Conservation (phyloP, 2,113 vertebrate genomes). For the Callaeas wilsoni region DNA sequence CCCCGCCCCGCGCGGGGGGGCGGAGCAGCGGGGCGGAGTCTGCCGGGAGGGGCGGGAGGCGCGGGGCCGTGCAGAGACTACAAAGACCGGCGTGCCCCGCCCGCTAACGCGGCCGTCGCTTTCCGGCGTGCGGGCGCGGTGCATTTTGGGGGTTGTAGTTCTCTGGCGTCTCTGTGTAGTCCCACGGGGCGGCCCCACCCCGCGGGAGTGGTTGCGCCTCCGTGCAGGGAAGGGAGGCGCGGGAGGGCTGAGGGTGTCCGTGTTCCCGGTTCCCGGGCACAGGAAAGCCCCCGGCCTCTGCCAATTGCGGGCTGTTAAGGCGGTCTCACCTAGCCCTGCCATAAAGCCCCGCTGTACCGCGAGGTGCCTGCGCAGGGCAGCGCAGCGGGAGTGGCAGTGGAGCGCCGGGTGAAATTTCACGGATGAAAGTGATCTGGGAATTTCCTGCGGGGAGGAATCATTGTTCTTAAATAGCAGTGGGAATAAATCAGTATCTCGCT, state of each 20-base stretch:
- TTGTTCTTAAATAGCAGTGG: not conserved
- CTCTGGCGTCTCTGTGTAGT: accelerated
- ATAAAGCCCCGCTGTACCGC: no score
- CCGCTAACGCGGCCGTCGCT: accelerated
- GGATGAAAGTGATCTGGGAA: accelerated
- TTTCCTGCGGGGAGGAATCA: not conserved
- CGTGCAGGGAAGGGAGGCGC: accelerated
- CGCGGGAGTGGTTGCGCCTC: accelerated
- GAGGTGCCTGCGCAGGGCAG: not conserved
- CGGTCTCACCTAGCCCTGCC: not conserved
- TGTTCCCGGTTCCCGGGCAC: accelerated
- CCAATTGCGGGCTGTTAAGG: accelerated
- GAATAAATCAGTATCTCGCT: not conserved
- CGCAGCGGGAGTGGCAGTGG: accelerated
- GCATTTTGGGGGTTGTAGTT: not conserved
- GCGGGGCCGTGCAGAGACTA: not conserved
- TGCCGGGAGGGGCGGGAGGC: accelerated
- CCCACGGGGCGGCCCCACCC: accelerated
- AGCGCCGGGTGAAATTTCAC: accelerated
- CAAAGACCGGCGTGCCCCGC: not conserved
- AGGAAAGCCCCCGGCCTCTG: accelerated
- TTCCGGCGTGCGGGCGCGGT: not conserved
- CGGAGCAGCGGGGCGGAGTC: not conserved
- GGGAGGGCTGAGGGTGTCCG: accelerated
- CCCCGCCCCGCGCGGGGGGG: not conserved